Evolutionary conservation across 2,113 vertebrate genomes (phyloP).

Genomic region (Heliornis fulica): DNA sequence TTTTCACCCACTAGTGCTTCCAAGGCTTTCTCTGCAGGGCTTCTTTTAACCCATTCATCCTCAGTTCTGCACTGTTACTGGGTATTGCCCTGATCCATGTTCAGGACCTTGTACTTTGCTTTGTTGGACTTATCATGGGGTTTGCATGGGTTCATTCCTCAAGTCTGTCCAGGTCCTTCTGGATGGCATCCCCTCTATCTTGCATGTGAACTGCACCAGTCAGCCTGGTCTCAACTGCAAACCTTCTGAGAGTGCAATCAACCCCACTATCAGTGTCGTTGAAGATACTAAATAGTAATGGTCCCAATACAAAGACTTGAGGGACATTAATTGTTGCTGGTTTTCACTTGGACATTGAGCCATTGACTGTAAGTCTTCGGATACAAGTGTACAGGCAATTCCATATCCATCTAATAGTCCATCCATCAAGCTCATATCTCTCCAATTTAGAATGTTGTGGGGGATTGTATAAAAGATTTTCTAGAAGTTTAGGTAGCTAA

Average conservation of each 20-base stretch:
- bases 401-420: neutral
- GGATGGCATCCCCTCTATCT: neutral
- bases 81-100: neutral
- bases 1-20: neutral
- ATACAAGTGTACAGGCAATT: rapidly evolving
- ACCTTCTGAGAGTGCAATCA: neutral
- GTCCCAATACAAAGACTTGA: neutral
- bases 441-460: neutral
- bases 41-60: neutral
- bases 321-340: neutral
- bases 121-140: neutral
- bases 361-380: neutral
- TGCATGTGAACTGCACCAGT: neutral
- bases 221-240: neutral
- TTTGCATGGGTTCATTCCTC: neutral
- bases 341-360: neutral
- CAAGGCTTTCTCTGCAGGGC: neutral
- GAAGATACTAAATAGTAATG: neutral
- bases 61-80: neutral
- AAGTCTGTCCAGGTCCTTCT: neutral
- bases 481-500: neutral
- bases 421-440: neutral
- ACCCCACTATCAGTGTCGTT: neutral
- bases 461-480: rapidly evolving
- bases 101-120: neutral